Evolutionary conservation across 2,888 invertebrate genomes (phyloP).

Genomic region (Leuctra nigra): DNA sequence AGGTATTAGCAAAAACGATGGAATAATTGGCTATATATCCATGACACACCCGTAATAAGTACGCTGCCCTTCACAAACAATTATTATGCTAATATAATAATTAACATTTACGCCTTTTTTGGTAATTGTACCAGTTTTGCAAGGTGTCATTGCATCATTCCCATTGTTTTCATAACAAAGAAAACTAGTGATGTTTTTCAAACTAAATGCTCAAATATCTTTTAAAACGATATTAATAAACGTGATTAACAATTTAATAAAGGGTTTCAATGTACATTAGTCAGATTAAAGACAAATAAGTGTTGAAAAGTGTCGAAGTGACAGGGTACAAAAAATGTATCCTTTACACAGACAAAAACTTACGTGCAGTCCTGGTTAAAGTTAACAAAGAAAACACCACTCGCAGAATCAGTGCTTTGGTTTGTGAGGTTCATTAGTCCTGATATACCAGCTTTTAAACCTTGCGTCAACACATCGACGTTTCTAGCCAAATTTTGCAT

Average conservation of each 20-base stretch:
- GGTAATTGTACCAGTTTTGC: no score
- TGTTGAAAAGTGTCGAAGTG: background rate
- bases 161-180: background rate
- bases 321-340: conserved; percentile 12
- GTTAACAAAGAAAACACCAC: conserved; percentile 87
- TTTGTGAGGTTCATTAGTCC: conserved; percentile 81
- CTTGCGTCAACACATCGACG: conserved; percentile 45
- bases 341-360: conserved; percentile 43
- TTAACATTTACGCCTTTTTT: no score
- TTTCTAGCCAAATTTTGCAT: conserved; percentile 44
- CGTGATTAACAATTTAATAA: background rate
- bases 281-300: background rate
- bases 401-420: conserved; percentile 68
- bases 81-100: no score
- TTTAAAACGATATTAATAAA: background rate
- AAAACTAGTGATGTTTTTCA: background rate
- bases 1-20: no score
- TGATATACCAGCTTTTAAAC: conserved; percentile 46
- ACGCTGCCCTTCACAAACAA: no score
- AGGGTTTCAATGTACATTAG: background rate
- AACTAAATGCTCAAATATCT: background rate
- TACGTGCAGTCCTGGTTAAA: conserved; percentile 98
- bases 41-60: no score
- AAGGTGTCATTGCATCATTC: conserved; percentile 7
- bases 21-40: no score